Evolutionary conservation across 1,140 invertebrate species (phyloP).

Genomic region (Drosophila miranda): DNA sequence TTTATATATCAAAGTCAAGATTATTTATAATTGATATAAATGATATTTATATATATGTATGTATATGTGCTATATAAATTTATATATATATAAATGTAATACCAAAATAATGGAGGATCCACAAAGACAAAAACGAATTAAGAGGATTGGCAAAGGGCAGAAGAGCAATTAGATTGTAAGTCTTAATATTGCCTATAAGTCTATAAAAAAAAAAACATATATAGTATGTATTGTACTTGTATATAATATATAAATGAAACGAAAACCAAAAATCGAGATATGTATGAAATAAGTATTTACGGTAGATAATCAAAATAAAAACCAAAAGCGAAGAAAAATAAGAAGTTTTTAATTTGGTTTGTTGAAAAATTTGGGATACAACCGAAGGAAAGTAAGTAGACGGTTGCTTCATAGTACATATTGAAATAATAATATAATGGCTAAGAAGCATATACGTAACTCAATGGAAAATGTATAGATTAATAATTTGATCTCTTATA

Average conservation of each 20-base stretch:
- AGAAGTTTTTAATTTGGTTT: constrained; percentile 12
- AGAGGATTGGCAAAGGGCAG: constrained; percentile 23
- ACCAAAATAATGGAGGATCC: constrained; percentile 6
- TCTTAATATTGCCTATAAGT: constrained; percentile 57
- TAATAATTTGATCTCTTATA: neutral
- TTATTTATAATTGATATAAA: constrained; percentile 63
- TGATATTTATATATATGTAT: constrained; percentile 66
- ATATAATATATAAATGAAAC: constrained; percentile 61
- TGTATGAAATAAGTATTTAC: constrained; percentile 76
- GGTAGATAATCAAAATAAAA: constrained; percentile 81
- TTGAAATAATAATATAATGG: too few relatives aligned
- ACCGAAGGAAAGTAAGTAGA: neutral
- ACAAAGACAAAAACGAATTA: constrained; percentile 9
- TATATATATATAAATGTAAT: constrained; percentile 60
- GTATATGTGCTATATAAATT: constrained; percentile 68
- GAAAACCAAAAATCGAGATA: constrained; percentile 31
- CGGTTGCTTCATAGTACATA: neutral
- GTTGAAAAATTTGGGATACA: neutral
- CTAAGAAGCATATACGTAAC: too few relatives aligned
- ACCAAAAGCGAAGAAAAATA: constrained; percentile 30
- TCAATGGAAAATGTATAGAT: too few relatives aligned
- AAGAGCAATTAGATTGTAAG: constrained; percentile 64
- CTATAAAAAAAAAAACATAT: constrained; percentile 50
- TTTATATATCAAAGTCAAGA: constrained; percentile 56
- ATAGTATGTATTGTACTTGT: constrained; percentile 68